Conservation (phyloP, 2,888 invertebrate species). For the Drosophila neutralis region DNA sequence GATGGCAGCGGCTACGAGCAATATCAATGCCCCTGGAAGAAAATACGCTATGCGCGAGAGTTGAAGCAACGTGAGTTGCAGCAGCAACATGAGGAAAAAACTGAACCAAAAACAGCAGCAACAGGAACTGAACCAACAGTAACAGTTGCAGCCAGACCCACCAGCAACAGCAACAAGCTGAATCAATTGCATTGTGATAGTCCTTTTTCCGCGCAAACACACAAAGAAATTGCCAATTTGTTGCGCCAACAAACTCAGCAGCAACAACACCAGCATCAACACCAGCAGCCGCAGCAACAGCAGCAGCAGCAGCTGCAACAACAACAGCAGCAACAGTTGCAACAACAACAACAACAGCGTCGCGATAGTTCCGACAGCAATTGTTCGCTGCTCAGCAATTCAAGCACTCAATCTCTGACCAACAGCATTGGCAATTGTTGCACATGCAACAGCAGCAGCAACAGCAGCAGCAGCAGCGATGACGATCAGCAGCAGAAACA, state of each 20-base stretch:
- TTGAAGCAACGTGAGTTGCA: conserved; percentile 83
- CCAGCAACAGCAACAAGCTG: conserved; percentile 60
- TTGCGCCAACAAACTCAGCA: conserved; percentile 75
- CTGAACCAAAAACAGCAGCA: conserved; percentile 21
- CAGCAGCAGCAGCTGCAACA: conserved; percentile 53
- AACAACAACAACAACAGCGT: conserved; percentile 75
- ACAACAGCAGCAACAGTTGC: conserved; percentile 60
- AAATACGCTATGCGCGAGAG: conserved; percentile 84
- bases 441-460: conserved; percentile 71
- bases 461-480: conserved; percentile 41
- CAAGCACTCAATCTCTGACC: conserved; percentile 79
- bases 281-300: conserved; percentile 51
- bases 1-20: conserved; percentile 73
- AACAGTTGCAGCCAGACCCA: conserved; percentile 33
- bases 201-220: conserved; percentile 73
- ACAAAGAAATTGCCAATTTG: conserved; percentile 75
- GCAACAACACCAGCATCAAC: conserved; percentile 56
- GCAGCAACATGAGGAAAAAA: conserved; percentile 55
- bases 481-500: conserved; percentile 59
- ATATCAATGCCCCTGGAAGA: conserved; percentile 85
- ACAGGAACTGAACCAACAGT: conserved; percentile 15
- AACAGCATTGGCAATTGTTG: conserved; percentile 70
- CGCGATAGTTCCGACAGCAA: conserved; percentile 85
- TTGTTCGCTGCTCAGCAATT: conserved; percentile 84
- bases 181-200: conserved; percentile 78